phyloP scores from a whole-genome alignment of 2,888 invertebrate species.

The Caenorhabditis parvicauda region DNA sequence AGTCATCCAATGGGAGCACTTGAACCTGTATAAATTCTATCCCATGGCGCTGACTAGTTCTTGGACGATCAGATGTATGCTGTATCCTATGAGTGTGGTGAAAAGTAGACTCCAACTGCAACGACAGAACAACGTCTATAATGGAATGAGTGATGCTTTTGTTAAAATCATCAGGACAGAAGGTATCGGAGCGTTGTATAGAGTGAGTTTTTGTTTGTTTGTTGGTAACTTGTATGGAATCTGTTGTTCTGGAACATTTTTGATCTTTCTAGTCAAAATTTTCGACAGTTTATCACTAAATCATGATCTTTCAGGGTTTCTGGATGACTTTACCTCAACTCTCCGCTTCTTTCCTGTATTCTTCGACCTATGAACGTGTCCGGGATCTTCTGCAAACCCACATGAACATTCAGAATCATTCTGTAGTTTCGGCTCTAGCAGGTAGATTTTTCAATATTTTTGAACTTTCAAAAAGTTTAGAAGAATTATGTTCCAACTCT shows the following conservation, averaged over 20 bases:
- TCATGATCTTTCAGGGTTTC: slow-evolving; percentile 52
- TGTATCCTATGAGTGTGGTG: slow-evolving; percentile 57
- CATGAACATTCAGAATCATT: slow-evolving; percentile 39
- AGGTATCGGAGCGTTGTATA: slow-evolving; percentile 54
- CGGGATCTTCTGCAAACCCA: slow-evolving; percentile 49
- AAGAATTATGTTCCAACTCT: background rate
- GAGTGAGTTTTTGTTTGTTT: slow-evolving; percentile 34
- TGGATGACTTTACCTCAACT: slow-evolving; percentile 62
- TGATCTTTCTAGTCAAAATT: background rate
- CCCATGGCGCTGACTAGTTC: slow-evolving; percentile 47
- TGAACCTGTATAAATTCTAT: slow-evolving; percentile 55
- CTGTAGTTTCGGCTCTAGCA: slow-evolving; percentile 43
- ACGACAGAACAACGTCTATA: slow-evolving; percentile 56
- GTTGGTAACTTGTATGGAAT: background rate
- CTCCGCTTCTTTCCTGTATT: slow-evolving; percentile 57
- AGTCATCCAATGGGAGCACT: slow-evolving; percentile 60
- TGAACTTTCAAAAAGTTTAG: background rate
- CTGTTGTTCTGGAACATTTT: background rate
- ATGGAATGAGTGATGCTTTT: slow-evolving; percentile 54
- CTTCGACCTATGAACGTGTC: slow-evolving; percentile 53
- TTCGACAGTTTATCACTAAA: background rate
- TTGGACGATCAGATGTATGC: slow-evolving; percentile 45
- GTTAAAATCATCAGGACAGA: slow-evolving; percentile 51
- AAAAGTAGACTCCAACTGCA: slow-evolving; percentile 55
- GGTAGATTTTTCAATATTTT: slow-evolving; percentile 12